A percentile compares a stretch with the other conserved stretches of the same genome.
Evolutionary conservation across 2,888 invertebrate genomes (phyloP).

Genomic region (Aporophyla lueneburgensis): DNA sequence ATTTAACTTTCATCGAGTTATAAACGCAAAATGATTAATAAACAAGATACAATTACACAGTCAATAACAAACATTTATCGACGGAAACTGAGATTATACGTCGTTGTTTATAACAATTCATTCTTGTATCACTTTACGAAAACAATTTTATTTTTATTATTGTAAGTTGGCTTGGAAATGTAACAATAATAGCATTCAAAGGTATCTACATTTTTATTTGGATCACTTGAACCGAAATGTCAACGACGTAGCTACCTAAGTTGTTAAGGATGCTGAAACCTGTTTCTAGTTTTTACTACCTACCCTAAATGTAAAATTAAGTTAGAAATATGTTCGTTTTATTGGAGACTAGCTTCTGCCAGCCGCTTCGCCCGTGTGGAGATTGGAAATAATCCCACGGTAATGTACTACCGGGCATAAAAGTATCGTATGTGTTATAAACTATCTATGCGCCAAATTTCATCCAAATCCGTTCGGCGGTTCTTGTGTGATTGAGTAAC

Average conservation of each 20-base stretch:
- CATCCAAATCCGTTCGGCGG: no score
- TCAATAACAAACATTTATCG: conserved; percentile 69
- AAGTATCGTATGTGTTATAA: no score
- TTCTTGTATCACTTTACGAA: conserved; percentile 60
- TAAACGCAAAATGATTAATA: conserved; percentile 25
- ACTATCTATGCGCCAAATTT: no score
- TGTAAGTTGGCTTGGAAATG: neutral
- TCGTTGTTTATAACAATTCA: conserved; percentile 59
- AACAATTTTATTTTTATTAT: conserved; percentile 42
- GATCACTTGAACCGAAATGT: neutral
- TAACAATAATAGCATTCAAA: conserved; percentile 7
- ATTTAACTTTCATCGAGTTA: conserved; percentile 25
- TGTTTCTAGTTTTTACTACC: neutral
- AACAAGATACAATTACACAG: conserved; percentile 66
- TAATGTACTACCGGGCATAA: no score
- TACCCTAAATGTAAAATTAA: neutral
- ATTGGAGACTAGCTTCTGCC: neutral
- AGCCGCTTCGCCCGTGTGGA: no score
- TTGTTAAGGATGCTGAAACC: neutral
- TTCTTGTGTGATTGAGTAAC: no score
- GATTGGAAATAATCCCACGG: no score
- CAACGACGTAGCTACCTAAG: neutral
- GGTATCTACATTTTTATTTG: neutral
- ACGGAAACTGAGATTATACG: conserved; percentile 58
- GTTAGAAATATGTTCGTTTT: neutral